These are phyloP conservation scores for Crambe crambe DNA, from an alignment of 37 sponge, comb jelly and placozoan species.

Conservation along the genomic window DNA sequence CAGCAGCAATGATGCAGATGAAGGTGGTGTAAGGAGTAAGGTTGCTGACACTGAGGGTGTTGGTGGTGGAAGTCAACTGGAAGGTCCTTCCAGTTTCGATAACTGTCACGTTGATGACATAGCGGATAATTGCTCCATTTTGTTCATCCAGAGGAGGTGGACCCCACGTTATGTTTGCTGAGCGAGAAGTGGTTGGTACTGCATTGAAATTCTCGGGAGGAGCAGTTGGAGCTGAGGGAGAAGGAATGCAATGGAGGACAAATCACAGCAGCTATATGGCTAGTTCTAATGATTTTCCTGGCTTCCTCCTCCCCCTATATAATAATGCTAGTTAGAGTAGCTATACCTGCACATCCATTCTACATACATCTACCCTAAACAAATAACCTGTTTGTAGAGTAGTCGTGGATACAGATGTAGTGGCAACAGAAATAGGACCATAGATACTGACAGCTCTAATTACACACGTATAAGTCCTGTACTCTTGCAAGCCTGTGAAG, in stretches of 20 bases:
- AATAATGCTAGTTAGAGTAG: too few relatives aligned
- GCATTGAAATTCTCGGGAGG: neutral
- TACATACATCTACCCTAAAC: too few relatives aligned
- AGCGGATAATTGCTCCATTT: constrained; percentile 37
- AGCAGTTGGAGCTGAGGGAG: neutral
- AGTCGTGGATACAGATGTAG: neutral
- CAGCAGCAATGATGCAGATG: neutral
- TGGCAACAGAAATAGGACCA: constrained; percentile 7
- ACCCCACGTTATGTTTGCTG: neutral
- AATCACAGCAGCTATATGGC: too few relatives aligned
- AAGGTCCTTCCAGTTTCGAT: constrained; percentile 4
- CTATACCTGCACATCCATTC: too few relatives aligned
- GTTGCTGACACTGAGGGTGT: neutral
- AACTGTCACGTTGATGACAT: constrained; percentile 15
- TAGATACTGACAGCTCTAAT: neutral
- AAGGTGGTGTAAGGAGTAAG: constrained; percentile 1
- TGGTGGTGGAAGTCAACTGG: neutral
- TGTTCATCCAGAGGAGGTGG: constrained; percentile 26
- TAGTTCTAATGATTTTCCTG: too few relatives aligned
- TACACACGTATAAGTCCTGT: constrained; percentile 2
- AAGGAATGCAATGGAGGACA: constrained; percentile 1
- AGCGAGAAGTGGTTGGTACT: neutral
- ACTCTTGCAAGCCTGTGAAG: constrained; percentile 8
- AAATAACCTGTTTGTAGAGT: constrained; percentile 13
- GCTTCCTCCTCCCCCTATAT: too few relatives aligned